Conservation (phyloP, 2,797 vertebrate genomes). For the Sebastes vulpes region DNA sequence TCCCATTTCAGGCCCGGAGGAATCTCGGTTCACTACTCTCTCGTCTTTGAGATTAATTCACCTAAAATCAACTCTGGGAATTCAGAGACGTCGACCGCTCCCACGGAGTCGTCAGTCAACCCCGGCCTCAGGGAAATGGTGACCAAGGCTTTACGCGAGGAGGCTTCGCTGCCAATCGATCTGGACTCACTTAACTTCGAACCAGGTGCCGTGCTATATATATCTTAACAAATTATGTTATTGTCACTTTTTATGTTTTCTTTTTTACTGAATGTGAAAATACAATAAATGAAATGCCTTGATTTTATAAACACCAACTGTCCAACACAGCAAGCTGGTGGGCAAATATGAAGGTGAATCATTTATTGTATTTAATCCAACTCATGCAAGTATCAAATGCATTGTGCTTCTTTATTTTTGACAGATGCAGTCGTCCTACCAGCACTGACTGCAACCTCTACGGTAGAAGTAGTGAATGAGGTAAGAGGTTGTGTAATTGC, state of each 20-base stretch:
- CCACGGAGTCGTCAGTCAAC: constrained; percentile 57
- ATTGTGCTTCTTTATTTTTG: not conserved
- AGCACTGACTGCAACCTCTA: constrained; percentile 59
- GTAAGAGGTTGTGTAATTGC: constrained; percentile 62
- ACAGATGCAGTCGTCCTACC: constrained; percentile 60
- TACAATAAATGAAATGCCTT: not conserved
- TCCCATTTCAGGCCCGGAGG: constrained; percentile 85
- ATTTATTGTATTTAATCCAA: not conserved
- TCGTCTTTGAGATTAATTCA: constrained; percentile 85
- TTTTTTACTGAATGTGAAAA: not conserved
- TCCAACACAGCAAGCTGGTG: not conserved
- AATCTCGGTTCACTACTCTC: constrained; percentile 85
- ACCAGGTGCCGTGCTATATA: constrained; percentile 58
- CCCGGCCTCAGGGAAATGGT: constrained; percentile 87
- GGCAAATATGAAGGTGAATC: not conserved
- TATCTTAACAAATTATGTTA: not conserved
- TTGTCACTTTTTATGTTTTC: not conserved
- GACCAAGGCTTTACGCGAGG: constrained; percentile 86
- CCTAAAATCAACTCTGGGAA: constrained; percentile 82
- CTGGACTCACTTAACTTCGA: constrained; percentile 88
- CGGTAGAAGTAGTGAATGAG: constrained; percentile 71
- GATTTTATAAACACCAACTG: not conserved
- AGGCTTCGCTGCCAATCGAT: constrained; percentile 88
- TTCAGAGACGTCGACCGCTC: constrained; percentile 35
- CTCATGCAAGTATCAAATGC: not conserved